Evolutionary conservation across 2,113 vertebrate species (phyloP).

Genomic region (Sinocyclocheilus grahami): DNA sequence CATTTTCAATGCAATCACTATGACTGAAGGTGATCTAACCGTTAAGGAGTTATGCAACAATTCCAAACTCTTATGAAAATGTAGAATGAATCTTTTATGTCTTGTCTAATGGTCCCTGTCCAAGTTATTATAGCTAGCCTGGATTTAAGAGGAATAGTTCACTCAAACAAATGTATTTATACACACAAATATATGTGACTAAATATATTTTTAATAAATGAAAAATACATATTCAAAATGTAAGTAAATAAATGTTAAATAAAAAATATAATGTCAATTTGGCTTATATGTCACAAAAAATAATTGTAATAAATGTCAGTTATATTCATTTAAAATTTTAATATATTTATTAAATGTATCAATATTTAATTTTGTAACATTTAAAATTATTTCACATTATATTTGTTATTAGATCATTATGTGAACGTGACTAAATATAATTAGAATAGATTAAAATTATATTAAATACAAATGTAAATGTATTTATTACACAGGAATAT

Average conservation of each 20-base stretch:
- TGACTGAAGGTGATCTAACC: background rate
- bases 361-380: background rate
- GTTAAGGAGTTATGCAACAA: slow-evolving; percentile 18
- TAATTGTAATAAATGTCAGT: background rate
- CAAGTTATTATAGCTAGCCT: background rate
- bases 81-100: slow-evolving; percentile 9
- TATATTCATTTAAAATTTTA: background rate
- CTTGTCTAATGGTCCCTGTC: background rate
- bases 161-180: background rate
- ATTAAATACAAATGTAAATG: too few species aligned
- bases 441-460: too few species aligned
- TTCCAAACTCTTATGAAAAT: slow-evolving; percentile 33
- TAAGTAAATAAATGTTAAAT: background rate
- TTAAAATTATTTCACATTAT: background rate
- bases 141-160: background rate
- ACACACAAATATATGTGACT: background rate
- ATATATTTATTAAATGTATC: background rate
- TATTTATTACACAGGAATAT: too few species aligned
- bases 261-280: too few species aligned
- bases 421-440: too few species aligned
- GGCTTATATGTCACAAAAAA: background rate
- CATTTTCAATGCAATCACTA: background rate
- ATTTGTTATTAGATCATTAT: background rate
- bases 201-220: background rate
- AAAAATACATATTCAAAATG: background rate